These are phyloP conservation scores for Lucilia cuprina DNA, from an alignment of 1,140 invertebrate species.

Conservation along the genomic window DNA sequence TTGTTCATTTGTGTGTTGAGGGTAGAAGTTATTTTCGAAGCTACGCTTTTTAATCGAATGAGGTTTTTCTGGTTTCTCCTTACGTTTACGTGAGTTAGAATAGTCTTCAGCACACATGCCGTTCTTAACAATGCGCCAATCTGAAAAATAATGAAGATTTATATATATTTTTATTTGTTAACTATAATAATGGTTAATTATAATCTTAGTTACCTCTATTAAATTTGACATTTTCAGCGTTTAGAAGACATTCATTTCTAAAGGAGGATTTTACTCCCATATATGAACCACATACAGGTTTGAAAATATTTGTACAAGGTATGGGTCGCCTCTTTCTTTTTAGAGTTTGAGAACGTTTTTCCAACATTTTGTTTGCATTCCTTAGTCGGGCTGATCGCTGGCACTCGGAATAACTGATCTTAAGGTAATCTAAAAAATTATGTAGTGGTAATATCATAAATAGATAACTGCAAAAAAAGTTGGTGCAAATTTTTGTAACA, in stretches of 20 bases:
- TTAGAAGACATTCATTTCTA: slow-evolving; percentile 54
- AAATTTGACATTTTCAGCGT: slow-evolving; percentile 53
- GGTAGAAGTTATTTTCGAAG: background rate
- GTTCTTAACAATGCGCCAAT: slow-evolving; percentile 55
- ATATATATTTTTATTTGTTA: background rate
- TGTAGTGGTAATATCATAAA: too few species aligned
- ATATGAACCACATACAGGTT: slow-evolving; percentile 53
- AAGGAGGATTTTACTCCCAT: slow-evolving; percentile 57
- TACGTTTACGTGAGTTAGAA: background rate
- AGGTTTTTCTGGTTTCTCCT: background rate
- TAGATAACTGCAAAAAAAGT: too few species aligned
- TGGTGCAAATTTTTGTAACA: too few species aligned
- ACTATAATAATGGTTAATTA: too few species aligned
- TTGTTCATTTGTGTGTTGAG: background rate
- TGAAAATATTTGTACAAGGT: slow-evolving; percentile 53
- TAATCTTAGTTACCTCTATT: background rate
- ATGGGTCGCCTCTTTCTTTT: slow-evolving; percentile 41
- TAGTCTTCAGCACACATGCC: slow-evolving; percentile 55
- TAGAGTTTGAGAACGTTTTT: background rate
- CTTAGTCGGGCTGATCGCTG: background rate
- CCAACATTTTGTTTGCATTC: background rate
- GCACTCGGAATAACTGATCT: background rate
- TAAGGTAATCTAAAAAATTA: background rate
- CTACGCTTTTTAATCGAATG: slow-evolving; percentile 25
- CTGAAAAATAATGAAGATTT: slow-evolving; percentile 37